Evolutionary conservation across 2,888 invertebrate genomes (phyloP), one percentile per base, ranked within the genome.

Genomic region (Melanophora roralis): DNA sequence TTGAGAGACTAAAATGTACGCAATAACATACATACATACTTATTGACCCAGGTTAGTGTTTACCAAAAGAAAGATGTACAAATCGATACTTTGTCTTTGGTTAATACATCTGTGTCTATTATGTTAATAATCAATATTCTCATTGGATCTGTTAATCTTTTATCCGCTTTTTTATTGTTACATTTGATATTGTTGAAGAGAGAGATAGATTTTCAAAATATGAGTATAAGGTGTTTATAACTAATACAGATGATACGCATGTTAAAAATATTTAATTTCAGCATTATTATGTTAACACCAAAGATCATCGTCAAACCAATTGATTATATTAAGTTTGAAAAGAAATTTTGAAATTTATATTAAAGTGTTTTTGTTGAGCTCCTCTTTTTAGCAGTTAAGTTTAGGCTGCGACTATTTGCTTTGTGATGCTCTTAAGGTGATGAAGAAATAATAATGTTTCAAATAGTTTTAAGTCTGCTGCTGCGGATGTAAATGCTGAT

Each of bases 41-140:
- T n/a, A 68, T 80, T 80, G 79, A 64, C 72, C 79, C 76, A 80
- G 79, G 79, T 80, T 68, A 80, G 79, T 76, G 47, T 49, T 79
- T 68, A 3, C 9, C 38, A 65, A 34, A 27, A 40, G 45, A 43
- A 47, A 38, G 34, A 36, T 21, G 16, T 23, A 36, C 21, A 9
- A 21, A 12, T 21, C 34, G 55, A 55, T 45, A 38, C 49, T 68
- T 19, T 45, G 27, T 12, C 1, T 75, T n/a, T n/a, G n/a, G n/a
- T n/a, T n/a, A n/a, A n/a, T n/a, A n/a, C n/a, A n/a, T n/a, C n/a
- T 68, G 32, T 1, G 11, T 36, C 6, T 49, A 19, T 57, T 16
- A 60, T 49, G 53, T 65, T 71, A 65, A 64, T 57, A 38, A 65
- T n/a, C n/a, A n/a, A n/a, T n/a, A n/a, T 69, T 51, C 34, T 73